Evolutionary conservation across 2,797 vertebrate genomes (phyloP).

Genomic region (Aeoliscus strigatus): DNA sequence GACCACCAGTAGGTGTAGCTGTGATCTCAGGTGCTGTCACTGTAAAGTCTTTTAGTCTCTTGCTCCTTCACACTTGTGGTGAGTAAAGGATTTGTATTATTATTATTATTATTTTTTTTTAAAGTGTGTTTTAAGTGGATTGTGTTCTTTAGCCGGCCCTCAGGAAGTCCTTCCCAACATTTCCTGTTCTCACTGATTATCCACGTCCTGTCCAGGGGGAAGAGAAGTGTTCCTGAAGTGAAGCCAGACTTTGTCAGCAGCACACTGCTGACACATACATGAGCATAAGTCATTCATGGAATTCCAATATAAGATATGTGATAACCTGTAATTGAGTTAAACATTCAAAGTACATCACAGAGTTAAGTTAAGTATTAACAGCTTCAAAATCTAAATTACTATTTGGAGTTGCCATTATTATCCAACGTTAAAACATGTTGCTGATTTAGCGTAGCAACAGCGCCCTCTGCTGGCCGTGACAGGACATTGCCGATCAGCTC

Average conservation of each 20-base stretch:
- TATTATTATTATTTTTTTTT: no score
- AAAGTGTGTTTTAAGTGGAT: slow-evolving; percentile 20
- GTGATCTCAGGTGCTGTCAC: slow-evolving; percentile 23
- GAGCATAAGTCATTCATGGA: neutral
- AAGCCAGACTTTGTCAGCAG: slow-evolving; percentile 13
- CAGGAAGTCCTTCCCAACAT: slow-evolving; percentile 77
- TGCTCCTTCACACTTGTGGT: neutral
- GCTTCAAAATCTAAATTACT: no score
- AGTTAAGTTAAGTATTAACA: slow-evolving; percentile 38
- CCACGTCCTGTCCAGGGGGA: slow-evolving; percentile 78
- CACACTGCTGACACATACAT: slow-evolving; percentile 5
- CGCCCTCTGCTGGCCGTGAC: no score
- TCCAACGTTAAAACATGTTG: no score
- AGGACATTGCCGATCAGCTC: no score
- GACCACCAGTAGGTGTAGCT: slow-evolving; percentile 63
- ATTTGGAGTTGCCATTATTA: no score
- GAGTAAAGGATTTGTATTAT: no score
- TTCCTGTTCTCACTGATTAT: slow-evolving; percentile 80
- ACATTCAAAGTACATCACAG: slow-evolving; percentile 68
- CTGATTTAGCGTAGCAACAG: no score
- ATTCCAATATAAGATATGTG: no score
- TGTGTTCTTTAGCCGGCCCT: slow-evolving; percentile 69
- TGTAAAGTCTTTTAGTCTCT: no score
- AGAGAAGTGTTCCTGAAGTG: slow-evolving; percentile 52
- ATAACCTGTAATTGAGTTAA: slow-evolving; percentile 32